Conservation (phyloP, 2,888 invertebrate species). For the Agrenia bidenticulata region DNA sequence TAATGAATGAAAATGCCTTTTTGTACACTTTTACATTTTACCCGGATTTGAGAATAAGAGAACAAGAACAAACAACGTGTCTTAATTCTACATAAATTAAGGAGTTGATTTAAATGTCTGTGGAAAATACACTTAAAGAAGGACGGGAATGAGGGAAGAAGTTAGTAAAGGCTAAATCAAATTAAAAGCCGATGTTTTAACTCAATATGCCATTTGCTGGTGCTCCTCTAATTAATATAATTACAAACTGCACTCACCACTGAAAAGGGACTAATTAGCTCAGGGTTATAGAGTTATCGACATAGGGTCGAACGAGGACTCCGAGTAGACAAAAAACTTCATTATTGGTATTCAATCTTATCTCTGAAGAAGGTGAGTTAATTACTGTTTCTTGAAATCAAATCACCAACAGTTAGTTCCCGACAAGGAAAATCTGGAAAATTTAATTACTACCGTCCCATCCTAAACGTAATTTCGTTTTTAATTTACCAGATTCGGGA, state of each 20-base stretch:
- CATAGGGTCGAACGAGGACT: not conserved
- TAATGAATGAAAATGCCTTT: slow-evolving; percentile 22
- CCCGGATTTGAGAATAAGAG: not conserved
- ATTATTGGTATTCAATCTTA: too few species aligned
- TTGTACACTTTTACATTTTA: too few species aligned
- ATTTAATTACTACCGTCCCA: too few species aligned
- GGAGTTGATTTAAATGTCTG: slow-evolving; percentile 13
- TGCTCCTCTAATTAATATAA: slow-evolving; percentile 45
- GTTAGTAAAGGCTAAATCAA: slow-evolving; percentile 16
- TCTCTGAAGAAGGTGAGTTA: slow-evolving; percentile 5
- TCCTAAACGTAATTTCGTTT: too few species aligned
- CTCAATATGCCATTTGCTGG: slow-evolving; percentile 47
- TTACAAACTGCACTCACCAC: slow-evolving; percentile 41
- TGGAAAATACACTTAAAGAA: slow-evolving; percentile 6
- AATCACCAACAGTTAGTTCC: not conserved
- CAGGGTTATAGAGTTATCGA: not conserved
- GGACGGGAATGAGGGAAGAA: not conserved
- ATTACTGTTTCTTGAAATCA: slow-evolving; percentile 7
- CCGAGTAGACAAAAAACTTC: too few species aligned
- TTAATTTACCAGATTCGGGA: too few species aligned
- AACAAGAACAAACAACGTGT: not conserved
- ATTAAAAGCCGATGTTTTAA: slow-evolving; percentile 43
- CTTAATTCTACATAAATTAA: too few species aligned
- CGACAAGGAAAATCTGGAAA: too few species aligned
- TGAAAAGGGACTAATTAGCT: slow-evolving; percentile 45